A percentile compares a stretch with the other conserved stretches of the same genome.
Evolutionary conservation across 2,888 invertebrate species (phyloP).

Genomic region (Tenthredo livida): DNA sequence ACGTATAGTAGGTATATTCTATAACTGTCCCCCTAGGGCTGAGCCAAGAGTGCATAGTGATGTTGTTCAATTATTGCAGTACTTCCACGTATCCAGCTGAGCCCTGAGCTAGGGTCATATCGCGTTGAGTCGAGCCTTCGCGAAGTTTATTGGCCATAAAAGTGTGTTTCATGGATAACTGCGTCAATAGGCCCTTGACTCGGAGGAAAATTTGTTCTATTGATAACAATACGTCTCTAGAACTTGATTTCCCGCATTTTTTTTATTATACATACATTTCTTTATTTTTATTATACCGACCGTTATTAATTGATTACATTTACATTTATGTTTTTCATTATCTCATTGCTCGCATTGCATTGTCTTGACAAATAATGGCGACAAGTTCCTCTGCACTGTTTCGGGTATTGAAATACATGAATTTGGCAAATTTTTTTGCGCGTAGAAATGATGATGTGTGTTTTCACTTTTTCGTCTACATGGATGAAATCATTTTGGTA

Average conservation of each 20-base stretch:
- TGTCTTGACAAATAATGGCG: no score
- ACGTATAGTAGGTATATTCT: background rate
- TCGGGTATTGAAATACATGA: background rate
- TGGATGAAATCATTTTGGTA: background rate
- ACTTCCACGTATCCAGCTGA: constrained; percentile 17
- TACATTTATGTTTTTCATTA: background rate
- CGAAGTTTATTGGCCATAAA: constrained; percentile 29
- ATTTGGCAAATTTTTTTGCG: background rate
- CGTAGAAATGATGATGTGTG: background rate
- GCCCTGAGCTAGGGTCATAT: constrained; percentile 34
- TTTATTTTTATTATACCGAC: background rate
- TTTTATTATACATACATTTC: background rate
- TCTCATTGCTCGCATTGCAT: background rate
- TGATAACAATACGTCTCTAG: background rate
- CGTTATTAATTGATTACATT: background rate
- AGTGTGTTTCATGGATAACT: constrained; percentile 21
- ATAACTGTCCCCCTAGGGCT: constrained; percentile 31
- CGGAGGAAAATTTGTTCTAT: constrained; percentile 10
- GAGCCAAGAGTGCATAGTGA: constrained; percentile 36
- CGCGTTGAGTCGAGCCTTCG: constrained; percentile 12
- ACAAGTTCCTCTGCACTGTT: no score
- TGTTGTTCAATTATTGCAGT: constrained; percentile 47
- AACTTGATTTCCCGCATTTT: background rate
- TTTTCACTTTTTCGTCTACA: background rate
- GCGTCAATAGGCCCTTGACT: background rate